Evolutionary conservation across 37 sponge, comb jelly and placozoan species (phyloP).

Genomic region (Haliclona indistincta): DNA sequence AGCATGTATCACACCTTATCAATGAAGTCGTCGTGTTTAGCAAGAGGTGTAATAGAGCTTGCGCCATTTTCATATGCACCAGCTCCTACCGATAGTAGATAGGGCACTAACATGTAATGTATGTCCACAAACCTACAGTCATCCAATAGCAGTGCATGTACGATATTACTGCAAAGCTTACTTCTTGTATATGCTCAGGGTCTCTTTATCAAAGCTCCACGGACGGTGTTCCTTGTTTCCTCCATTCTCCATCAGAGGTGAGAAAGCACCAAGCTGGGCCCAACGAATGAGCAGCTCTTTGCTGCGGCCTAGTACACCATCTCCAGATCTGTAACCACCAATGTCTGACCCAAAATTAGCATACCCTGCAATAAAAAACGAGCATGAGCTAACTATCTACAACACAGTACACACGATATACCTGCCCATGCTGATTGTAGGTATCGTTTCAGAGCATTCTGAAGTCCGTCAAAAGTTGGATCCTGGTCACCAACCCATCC

Average conservation of each 20-base stretch:
- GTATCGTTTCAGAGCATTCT: constrained; percentile 72
- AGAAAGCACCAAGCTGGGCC: constrained; percentile 85
- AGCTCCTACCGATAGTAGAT: constrained; percentile 72
- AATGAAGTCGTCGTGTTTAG: constrained; percentile 64
- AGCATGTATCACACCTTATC: constrained; percentile 50
- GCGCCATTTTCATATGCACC: constrained; percentile 46
- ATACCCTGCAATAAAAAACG: constrained; percentile 51
- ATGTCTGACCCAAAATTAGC: constrained; percentile 91
- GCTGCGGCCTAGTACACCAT: constrained; percentile 63
- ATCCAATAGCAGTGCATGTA: neutral
- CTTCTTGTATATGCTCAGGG: constrained; percentile 72
- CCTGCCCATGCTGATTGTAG: constrained; percentile 89
- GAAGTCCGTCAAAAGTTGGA: constrained; percentile 79
- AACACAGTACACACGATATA: constrained; percentile 5
- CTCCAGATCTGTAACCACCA: constrained; percentile 77
- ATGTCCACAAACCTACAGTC: constrained; percentile 60
- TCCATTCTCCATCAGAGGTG: constrained; percentile 91
- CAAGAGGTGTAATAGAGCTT: constrained; percentile 78
- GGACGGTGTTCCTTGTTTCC: constrained; percentile 87
- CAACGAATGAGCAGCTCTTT: constrained; percentile 81
- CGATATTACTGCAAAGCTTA: constrained; percentile 5
- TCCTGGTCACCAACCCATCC: constrained; percentile 89
- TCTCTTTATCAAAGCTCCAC: constrained; percentile 86
- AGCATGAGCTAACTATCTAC: too few relatives aligned
- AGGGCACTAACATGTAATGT: constrained; percentile 73